These are phyloP conservation scores for Notarius quadriscutis DNA, from an alignment of 2,113 vertebrate species.

Conservation along the genomic window DNA sequence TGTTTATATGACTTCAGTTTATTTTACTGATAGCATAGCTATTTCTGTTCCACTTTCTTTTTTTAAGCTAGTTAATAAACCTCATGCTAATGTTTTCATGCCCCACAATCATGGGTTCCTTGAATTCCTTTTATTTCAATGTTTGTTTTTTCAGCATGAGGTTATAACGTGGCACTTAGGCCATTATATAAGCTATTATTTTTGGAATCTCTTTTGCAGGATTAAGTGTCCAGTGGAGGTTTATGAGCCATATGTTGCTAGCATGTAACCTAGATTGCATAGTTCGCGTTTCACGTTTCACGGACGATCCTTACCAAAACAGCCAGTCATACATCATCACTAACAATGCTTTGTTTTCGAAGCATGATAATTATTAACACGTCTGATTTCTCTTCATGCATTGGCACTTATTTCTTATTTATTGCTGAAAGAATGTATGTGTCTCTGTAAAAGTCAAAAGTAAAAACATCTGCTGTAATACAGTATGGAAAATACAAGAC, in stretches of 20 bases:
- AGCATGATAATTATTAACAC: background rate
- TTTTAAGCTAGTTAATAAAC: background rate
- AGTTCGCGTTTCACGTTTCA: background rate
- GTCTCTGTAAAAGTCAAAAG: background rate
- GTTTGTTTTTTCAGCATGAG: background rate
- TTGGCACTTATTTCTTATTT: background rate
- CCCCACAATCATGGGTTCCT: background rate
- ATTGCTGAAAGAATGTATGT: background rate
- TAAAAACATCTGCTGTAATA: background rate
- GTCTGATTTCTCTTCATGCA: background rate
- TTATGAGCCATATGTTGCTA: background rate
- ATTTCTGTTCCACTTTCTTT: background rate
- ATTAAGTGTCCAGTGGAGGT: background rate
- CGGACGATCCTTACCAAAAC: background rate
- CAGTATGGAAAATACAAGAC: background rate
- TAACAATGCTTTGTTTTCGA: background rate
- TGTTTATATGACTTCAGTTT: background rate
- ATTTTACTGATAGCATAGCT: background rate
- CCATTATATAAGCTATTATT: background rate
- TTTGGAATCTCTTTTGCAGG: constrained; percentile 8
- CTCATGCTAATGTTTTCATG: background rate
- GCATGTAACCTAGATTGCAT: background rate
- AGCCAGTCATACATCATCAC: background rate
- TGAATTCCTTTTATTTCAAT: background rate
- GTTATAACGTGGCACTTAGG: background rate